Evolutionary conservation across 2,113 vertebrate genomes (phyloP), one percentile per base, ranked within the genome.

Genomic region (Seriola rivoliana): DNA sequence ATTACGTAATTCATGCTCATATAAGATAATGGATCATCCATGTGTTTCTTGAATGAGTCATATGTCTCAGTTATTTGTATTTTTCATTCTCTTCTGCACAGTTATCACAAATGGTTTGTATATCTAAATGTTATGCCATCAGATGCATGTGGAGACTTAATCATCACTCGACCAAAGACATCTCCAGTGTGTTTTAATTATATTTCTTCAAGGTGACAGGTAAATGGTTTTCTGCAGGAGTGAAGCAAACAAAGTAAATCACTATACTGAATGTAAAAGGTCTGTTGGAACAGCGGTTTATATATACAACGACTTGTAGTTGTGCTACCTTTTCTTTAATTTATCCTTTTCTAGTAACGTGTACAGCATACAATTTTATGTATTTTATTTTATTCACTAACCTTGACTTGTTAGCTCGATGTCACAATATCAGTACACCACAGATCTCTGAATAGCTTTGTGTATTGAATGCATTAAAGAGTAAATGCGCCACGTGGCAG

Each of bases 1-100:
- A 88, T 95, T 91, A 88, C 88, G 80, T 85, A 88, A 93, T 90
- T 84, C 76, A 78, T 81, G 80, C 80, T 86, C 71, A 52, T 58
- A 29, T 58, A 72, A 83, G 82, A 87, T 86, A 84, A 71, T 62
- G 42, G 73, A 81, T 68, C 75, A 71, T 75, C 75, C 73, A 38
- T 76, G 87, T 76, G 87, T 84, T 88, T 52, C 83, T 70, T 54
- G 66, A 72, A 68, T 71, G 71, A 83, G 32, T 75, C 85, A 67
- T 81, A 72, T 80, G 80, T 81, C 55, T 57, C 63, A 10, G 16
- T 73, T 80, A 70, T 85, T 75, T 66, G 6, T 10, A 6, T n/a
- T 74, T 66, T 81, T 78, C 19, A 17, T 42, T 63, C 8, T 65
- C 23, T 58, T 68, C 74, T 42, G 11, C 44, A 6, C 46, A 34